Base-by-base conservation (phyloP, 1,140 invertebrate species). In the Myzus persicae region DNA sequence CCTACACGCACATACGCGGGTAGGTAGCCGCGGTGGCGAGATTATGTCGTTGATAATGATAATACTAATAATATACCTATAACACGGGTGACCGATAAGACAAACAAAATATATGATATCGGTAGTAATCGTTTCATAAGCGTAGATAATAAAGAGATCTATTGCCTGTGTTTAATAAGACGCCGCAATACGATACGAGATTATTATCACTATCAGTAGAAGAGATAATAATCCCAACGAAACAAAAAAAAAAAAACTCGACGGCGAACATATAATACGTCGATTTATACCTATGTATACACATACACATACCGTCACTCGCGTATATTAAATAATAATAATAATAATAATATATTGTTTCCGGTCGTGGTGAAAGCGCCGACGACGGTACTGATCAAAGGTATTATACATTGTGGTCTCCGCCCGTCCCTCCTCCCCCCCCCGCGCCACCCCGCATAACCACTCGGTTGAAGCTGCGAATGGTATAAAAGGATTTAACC, bases 341-440 rank as follows among this genome's bases (percentile, higher is more conserved):
- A n/a, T n/a, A n/a, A n/a, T n/a, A n/a, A n/a, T n/a, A n/a, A n/a
- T 76, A 44, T 90, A 90, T 67, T 59, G 89, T 67, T 90, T 90
- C 89, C 89, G 54, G 89, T 67, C 88, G 88, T 40, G 38, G 89
- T 44, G 89, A 90, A 90, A 90, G 89, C 54, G 89, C 38, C 84
- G 26, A 36, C 48, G 88, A 22, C 89, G 89, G 89, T 31, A 44
- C 9, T 11, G 54, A 67, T 90, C 89, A 90, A 90, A 90, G 40
- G 82, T 84, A 84, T 3, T 54, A 54, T 26, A 26, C 26, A 26
- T 26, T 31, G 26, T 31, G 9, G 26, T 67, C 59, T 67, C 26
- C 59, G 0, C 59, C 9, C 11, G 4, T 3, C 11, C 26, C 2
- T 14, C 5, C 31, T n/a, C 59, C 4, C 59, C 31, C 0, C n/a